Conservation (phyloP, 2,888 invertebrate species). For the Lithophane leautieri region DNA sequence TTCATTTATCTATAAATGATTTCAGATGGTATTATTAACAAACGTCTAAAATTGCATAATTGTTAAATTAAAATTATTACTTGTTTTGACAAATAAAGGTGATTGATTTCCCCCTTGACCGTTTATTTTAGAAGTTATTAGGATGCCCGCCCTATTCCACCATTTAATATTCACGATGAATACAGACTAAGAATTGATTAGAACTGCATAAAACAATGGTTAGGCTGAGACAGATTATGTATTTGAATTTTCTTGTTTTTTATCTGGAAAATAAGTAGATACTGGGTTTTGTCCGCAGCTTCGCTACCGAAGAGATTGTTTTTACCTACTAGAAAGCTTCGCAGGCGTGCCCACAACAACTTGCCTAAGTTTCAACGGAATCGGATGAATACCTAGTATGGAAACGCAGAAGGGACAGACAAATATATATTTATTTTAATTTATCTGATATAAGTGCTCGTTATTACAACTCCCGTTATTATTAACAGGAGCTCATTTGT, state of each 20-base stretch:
- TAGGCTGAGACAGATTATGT: not conserved
- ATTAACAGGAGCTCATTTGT: not conserved
- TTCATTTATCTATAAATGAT: constrained; percentile 24
- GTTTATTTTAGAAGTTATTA: constrained; percentile 1
- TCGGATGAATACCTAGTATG: not conserved
- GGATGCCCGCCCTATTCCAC: not conserved
- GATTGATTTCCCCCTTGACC: not conserved
- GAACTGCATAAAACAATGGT: not conserved
- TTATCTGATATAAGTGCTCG: not conserved
- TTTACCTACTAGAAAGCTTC: not conserved
- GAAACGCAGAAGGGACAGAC: not conserved
- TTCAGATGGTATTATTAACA: constrained; percentile 5
- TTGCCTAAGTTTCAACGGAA: not conserved
- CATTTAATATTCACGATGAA: not conserved
- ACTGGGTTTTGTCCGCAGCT: not conserved
- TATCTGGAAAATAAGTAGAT: not conserved
- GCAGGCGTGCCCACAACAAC: not conserved
- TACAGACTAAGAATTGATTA: not conserved
- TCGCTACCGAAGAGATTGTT: not conserved
- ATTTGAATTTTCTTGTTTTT: not conserved
- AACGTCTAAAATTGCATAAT: not conserved
- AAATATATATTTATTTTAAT: not conserved
- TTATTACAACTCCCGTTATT: not conserved
- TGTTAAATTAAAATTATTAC: not conserved
- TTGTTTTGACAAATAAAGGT: not conserved